A percentile compares a stretch with the other conserved stretches of the same genome.
These are phyloP conservation scores for Clinocottus analis DNA, from an alignment of 2,113 vertebrate species.

Conservation along the genomic window DNA sequence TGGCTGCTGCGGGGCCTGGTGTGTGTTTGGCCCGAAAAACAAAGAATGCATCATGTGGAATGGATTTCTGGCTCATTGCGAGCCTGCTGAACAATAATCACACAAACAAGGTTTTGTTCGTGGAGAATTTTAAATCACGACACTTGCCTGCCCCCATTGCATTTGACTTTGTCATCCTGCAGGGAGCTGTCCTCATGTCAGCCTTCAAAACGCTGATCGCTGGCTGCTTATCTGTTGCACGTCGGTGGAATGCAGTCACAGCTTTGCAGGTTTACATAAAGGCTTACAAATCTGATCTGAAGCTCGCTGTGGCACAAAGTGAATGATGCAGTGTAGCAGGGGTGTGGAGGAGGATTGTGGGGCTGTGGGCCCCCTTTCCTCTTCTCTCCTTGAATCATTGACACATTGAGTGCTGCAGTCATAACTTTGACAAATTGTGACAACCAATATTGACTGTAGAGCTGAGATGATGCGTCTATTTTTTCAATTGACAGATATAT, in stretches of 20 bases:
- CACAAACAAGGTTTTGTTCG: slow-evolving; percentile 77
- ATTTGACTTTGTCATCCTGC: slow-evolving; percentile 64
- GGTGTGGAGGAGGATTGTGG: neutral
- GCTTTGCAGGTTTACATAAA: slow-evolving; percentile 22
- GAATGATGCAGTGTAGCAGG: slow-evolving; percentile 4
- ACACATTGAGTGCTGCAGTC: neutral
- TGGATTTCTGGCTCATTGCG: slow-evolving; percentile 72
- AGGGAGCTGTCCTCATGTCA: slow-evolving; percentile 25
- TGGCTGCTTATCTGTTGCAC: slow-evolving; percentile 26
- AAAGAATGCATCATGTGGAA: slow-evolving; percentile 79
- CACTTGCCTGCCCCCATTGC: slow-evolving; percentile 40
- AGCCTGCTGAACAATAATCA: slow-evolving; percentile 67
- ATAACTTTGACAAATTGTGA: neutral
- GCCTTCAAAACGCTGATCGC: slow-evolving; percentile 16
- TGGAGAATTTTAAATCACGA: slow-evolving; percentile 67
- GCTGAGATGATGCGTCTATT: neutral
- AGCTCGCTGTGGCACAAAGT: slow-evolving; percentile 1
- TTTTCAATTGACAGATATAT: neutral
- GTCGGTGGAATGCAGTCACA: slow-evolving; percentile 22
- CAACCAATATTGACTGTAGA: neutral
- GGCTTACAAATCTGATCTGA: slow-evolving; percentile 10
- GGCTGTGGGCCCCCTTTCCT: too few relatives aligned
- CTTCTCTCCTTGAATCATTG: neutral
- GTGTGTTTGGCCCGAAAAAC: slow-evolving; percentile 65
- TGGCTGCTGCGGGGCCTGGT: slow-evolving; percentile 47